Evolutionary conservation across 1,140 invertebrate genomes (phyloP), one percentile per base, ranked within the genome.

Genomic region (Calliphora vicina): DNA sequence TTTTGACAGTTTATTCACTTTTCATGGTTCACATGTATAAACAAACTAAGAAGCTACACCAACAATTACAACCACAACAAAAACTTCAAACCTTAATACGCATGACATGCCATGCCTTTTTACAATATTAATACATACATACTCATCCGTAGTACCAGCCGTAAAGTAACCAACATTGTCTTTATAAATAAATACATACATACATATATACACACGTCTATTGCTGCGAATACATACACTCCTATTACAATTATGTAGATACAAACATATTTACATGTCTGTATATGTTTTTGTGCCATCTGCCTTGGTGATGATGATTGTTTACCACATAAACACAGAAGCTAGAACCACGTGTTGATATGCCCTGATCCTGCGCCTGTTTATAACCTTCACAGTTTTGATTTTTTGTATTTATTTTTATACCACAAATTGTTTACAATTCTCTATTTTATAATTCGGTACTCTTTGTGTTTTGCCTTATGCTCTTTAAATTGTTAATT

Each of bases 291-390:
- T 13, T 25, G 25, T 76, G 29, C 4, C 1, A 2, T 20, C 35
- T 23, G 23, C 15, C 13, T 15, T 9, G 12, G 10, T 76, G 73
- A 15, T 78, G 74, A 20, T 43, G n/a, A 20, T 78, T 43, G 35
- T 78, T 78, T 45, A 78, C 74, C 8, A 78, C 42, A 43, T 20
- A 67, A 23, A 25, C 9, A 45, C 74, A 45, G 35, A n/a, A 26
- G 43, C 2, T 23, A 20, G 89, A 89, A 89, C 88, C 88, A 89
- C 88, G 88, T 89, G 88, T 89, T 89, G 88, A 89, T 89, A 89
- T 89, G 87, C 88, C 87, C 87, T 87, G 87, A 88, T 89, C 88
- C 84, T 89, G 88, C 88, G 88, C 88, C 26, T 82, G 45, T 3
- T 10, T 67, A 67, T 17, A 42, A 72, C 25, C 82, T 73, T 81